Conservation (phyloP, 1,140 invertebrate genomes). For the Gonatopus flavifemur region DNA sequence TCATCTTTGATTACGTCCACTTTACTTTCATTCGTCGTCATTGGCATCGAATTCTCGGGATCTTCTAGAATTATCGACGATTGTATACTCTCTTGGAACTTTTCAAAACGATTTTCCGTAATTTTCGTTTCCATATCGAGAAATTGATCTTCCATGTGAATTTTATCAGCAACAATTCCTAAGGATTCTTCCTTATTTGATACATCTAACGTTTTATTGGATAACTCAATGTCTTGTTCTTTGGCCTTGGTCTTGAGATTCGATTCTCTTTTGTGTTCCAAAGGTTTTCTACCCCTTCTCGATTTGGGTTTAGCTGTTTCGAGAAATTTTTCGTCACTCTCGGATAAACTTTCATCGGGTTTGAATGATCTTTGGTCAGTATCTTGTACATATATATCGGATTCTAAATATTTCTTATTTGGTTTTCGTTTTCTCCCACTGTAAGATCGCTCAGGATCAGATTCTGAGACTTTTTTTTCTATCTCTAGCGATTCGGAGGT, state of each 20-base stretch:
- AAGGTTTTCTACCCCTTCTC: constrained; percentile 29
- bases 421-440: constrained; percentile 41
- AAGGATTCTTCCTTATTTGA: too few relatives aligned
- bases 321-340: constrained; percentile 33
- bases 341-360: constrained; percentile 49
- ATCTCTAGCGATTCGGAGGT: constrained; percentile 19
- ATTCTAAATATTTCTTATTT: constrained; percentile 42
- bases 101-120: constrained; percentile 1
- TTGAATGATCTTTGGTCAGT: constrained; percentile 33
- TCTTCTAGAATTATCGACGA: constrained; percentile 4
- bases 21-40: too few relatives aligned
- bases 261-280: constrained; percentile 11
- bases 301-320: constrained; percentile 22
- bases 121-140: constrained; percentile 10
- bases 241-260: constrained; percentile 5
- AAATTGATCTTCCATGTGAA: background rate
- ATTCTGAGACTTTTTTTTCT: constrained; percentile 39
- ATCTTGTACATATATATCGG: constrained; percentile 38
- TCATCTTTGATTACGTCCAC: too few relatives aligned
- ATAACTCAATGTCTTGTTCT: constrained; percentile 33
- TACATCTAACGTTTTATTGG: constrained; percentile 19
- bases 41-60: too few relatives aligned
- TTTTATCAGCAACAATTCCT: too few relatives aligned
- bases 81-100: too few relatives aligned
- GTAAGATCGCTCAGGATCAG: constrained; percentile 41